Conservation (phyloP, 1,140 invertebrate species). For the Steinernema feltiae region DNA sequence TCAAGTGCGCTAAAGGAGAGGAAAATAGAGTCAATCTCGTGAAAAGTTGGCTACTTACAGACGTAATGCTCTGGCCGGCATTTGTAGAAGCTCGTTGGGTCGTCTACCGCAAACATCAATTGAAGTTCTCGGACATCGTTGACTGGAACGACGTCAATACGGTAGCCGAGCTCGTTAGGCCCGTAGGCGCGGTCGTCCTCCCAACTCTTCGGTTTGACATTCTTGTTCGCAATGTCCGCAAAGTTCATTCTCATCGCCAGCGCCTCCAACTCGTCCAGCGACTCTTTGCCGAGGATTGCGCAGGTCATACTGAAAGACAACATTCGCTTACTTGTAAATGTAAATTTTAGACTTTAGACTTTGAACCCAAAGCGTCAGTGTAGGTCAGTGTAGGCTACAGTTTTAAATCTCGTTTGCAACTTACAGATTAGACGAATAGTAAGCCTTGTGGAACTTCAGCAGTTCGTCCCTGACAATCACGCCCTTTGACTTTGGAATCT, state of each 20-base stretch:
- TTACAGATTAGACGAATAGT: conserved; percentile 81
- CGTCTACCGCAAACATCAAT: conserved; percentile 81
- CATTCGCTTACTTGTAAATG: too few species aligned
- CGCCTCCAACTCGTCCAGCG: conserved; percentile 75
- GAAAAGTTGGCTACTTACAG: conserved; percentile 19
- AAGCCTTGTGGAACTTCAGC: conserved; percentile 79
- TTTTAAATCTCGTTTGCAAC: background rate
- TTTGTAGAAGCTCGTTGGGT: conserved; percentile 73
- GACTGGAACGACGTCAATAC: conserved; percentile 70
- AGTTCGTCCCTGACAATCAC: conserved; percentile 76
- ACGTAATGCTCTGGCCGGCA: conserved; percentile 83
- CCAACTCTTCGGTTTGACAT: conserved; percentile 65
- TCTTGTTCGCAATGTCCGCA: conserved; percentile 70
- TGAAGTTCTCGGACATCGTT: conserved; percentile 82
- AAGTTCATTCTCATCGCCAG: conserved; percentile 73
- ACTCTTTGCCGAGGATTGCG: conserved; percentile 64
- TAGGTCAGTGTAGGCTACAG: too few species aligned
- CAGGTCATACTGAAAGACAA: conserved; percentile 53
- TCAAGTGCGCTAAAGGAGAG: background rate
- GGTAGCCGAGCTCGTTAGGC: conserved; percentile 62
- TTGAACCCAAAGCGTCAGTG: too few species aligned
- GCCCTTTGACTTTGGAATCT: conserved; percentile 71
- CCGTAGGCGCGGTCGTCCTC: conserved; percentile 74
- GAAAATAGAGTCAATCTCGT: background rate
- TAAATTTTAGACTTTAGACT: too few species aligned